Percentiles rank a stretch among this genome's conserved stretches.
Conservation (phyloP, 2,113 vertebrate species). For the Hippotragus niger region DNA sequence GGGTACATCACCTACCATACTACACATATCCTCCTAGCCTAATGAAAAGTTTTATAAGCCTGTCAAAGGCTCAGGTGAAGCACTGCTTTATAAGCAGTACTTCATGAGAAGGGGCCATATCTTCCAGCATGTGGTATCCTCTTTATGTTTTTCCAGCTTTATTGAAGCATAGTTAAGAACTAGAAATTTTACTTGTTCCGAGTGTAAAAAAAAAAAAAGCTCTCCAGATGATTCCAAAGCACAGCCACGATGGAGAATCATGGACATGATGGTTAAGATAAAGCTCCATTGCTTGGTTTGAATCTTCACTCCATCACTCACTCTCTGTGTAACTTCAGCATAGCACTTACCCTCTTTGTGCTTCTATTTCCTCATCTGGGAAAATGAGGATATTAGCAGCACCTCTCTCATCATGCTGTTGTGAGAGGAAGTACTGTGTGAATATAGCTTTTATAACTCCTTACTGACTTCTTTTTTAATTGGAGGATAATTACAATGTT, state of each 20-base stretch:
- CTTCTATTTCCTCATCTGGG: not conserved
- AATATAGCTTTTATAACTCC: not conserved
- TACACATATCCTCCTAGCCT: too few relatives aligned
- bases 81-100: not conserved
- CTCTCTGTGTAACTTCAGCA: not conserved
- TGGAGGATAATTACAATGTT: not conserved
- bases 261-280: not conserved
- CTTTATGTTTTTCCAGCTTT: not conserved
- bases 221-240: not conserved
- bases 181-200: not conserved
- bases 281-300: not conserved
- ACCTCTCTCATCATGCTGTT: not conserved
- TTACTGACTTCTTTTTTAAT: not conserved
- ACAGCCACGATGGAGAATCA: not conserved
- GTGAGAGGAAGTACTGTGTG: not conserved
- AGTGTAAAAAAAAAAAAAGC: not conserved
- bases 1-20: not conserved
- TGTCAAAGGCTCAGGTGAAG: not conserved
- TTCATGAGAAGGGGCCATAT: accelerated
- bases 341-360: not conserved
- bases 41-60: not conserved
- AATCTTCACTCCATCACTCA: not conserved
- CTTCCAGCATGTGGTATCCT: not conserved
- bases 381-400: not conserved
- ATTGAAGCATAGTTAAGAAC: not conserved